A percentile compares a stretch with the other conserved stretches of the same genome.
These are phyloP conservation scores for Numenius arquata DNA, from an alignment of 2,113 vertebrate genomes.

Conservation along the genomic window DNA sequence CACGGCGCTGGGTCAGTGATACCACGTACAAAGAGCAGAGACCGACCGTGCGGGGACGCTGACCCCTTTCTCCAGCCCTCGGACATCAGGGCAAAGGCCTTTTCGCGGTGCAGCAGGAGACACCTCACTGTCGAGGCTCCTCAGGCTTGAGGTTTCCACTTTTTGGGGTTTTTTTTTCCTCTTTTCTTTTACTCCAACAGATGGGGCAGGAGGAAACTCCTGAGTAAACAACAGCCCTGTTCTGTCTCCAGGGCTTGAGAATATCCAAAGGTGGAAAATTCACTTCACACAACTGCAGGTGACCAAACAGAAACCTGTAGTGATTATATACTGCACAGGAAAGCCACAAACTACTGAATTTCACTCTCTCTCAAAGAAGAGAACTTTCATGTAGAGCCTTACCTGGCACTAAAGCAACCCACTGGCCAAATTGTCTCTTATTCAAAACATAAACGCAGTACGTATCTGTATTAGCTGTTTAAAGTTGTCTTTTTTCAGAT, in stretches of 20 bases:
- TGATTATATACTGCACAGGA: not conserved
- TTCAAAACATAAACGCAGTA: not conserved
- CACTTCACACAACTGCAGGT: not conserved
- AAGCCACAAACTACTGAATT: not conserved
- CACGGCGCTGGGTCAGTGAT: not conserved
- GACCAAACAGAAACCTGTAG: not conserved
- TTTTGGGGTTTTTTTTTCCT: accelerated
- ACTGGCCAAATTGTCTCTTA: not conserved
- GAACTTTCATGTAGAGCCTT: not conserved
- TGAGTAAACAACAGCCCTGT: no score
- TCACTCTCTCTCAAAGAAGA: not conserved
- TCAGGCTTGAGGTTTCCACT: accelerated
- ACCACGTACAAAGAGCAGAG: not conserved
- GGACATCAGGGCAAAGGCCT: not conserved
- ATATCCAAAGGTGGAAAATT: accelerated
- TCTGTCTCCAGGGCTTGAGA: accelerated
- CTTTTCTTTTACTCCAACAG: not conserved
- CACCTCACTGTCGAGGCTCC: no score
- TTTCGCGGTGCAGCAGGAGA: not conserved
- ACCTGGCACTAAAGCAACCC: not conserved
- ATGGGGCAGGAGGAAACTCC: not conserved
- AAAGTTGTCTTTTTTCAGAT: not conserved
- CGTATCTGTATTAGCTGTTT: not conserved
- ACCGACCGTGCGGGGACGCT: accelerated
- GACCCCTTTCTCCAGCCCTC: not conserved